Evolutionary conservation across 2,113 vertebrate species (phyloP), one percentile per base, ranked within the genome.

Genomic region (Coryphaenoides rupestris): DNA sequence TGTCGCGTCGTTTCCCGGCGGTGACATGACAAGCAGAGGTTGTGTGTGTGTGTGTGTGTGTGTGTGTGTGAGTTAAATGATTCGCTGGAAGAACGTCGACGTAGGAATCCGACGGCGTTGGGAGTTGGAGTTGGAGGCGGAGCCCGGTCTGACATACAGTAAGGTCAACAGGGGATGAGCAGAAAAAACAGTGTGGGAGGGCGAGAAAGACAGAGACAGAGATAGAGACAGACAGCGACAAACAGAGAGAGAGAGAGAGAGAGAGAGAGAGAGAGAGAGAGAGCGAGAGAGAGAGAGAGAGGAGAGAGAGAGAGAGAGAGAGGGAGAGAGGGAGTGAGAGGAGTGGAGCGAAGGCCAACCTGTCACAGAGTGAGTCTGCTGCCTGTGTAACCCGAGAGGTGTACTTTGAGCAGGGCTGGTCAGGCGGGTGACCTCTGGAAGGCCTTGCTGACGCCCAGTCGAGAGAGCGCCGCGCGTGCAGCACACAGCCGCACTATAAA

Each of bases 331-430:
- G 21, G 53, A 55, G 19, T 21, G 53, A 55, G 19, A 55, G 53
- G 21, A 3, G 33, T 12, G 9, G 47, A 50, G 47, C 14, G n/a
- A n/a, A 55, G 53, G 53, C n/a, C 16, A n/a, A 45, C 6, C 15
- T 66, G 5, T 59, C 55, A 74, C 77, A 80, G 80, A 80, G 80
- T 77, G n/a, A n/a, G n/a, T n/a, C n/a, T n/a, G n/a, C 49, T n/a
- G 9, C 7, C 22, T 16, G 68, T 74, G 79, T 76, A 81, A 87
- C 50, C 5, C 2, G 79, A 86, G 60, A 58, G 13, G 62, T 69
- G 78, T 73, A 23, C 63, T 69, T 72, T 58, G 28, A 9, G 28
- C 28, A 4, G 28, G 28, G 28, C 28, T 33, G 28, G 28, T 10
- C 55, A 19, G 40, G 23, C 67, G 0, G 28, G 16, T 62, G 74